These are phyloP conservation scores for Proteles cristata DNA, from an alignment of 2,113 vertebrate genomes.

Conservation along the genomic window DNA sequence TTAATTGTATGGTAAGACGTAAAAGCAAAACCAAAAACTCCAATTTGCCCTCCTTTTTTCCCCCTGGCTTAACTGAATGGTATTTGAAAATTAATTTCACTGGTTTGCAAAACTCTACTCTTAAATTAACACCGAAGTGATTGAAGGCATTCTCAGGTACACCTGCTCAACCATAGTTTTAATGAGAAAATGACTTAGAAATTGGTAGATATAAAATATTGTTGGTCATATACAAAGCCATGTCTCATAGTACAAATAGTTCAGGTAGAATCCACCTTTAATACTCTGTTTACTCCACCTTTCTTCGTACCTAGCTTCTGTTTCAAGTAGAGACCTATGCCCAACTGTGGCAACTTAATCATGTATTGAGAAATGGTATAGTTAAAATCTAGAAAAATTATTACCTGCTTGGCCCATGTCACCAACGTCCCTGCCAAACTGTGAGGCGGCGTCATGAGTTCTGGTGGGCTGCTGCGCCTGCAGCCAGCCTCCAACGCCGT, in stretches of 20 bases:
- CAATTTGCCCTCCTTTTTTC: slow-evolving; percentile 11
- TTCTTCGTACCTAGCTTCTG: slow-evolving; percentile 1
- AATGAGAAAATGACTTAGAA: slow-evolving; percentile 44
- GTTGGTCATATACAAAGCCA: slow-evolving; percentile 8
- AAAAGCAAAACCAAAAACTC: slow-evolving; percentile 56
- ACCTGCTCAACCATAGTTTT: slow-evolving; percentile 26
- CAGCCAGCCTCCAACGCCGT: slow-evolving; percentile 75
- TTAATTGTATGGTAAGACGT: not conserved
- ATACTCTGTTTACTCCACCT: not conserved
- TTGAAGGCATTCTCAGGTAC: slow-evolving; percentile 56
- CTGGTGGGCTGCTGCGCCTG: slow-evolving; percentile 88
- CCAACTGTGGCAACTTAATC: not conserved
- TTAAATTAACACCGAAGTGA: slow-evolving; percentile 53
- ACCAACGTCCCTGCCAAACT: slow-evolving; percentile 91
- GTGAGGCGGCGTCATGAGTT: slow-evolving; percentile 89
- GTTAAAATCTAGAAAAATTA: not conserved
- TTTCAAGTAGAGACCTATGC: not conserved
- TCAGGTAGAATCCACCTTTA: not conserved
- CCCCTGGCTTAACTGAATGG: slow-evolving; percentile 17
- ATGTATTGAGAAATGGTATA: not conserved
- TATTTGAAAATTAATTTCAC: slow-evolving; percentile 63
- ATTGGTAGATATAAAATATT: slow-evolving; percentile 33
- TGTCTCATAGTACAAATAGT: not conserved
- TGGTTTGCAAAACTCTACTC: slow-evolving; percentile 38
- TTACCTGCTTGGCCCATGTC: slow-evolving; percentile 93